phyloP scores from a whole-genome alignment of 2,888 invertebrate species.

The Neelides folsomi region DNA sequence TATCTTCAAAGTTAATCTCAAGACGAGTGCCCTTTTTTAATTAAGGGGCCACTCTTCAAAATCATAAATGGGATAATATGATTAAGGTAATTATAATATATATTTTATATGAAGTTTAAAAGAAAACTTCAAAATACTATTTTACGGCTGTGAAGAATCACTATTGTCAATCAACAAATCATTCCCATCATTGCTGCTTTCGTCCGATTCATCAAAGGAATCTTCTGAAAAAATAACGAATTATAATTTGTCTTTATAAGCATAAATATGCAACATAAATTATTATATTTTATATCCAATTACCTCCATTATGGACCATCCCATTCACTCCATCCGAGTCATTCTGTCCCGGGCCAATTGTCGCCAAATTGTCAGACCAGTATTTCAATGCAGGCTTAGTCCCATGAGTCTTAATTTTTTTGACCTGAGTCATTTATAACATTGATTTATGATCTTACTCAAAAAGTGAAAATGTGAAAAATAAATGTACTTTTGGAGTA shows the following conservation, averaged over 20 bases:
- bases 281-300: no score
- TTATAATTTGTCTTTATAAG: neutral
- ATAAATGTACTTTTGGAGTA: slow-evolving; percentile 36
- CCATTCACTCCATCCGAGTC: slow-evolving; percentile 12
- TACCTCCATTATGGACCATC: slow-evolving; percentile 16
- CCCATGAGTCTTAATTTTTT: slow-evolving; percentile 40
- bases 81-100: no score
- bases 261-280: neutral
- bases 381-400: slow-evolving; percentile 52
- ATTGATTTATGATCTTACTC: neutral
- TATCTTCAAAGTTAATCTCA: no score
- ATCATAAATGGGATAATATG: no score
- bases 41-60: no score
- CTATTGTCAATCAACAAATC: slow-evolving; percentile 33
- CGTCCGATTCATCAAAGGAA: slow-evolving; percentile 33
- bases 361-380: slow-evolving; percentile 59
- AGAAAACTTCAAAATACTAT: neutral
- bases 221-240: slow-evolving; percentile 17
- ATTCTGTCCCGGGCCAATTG: slow-evolving; percentile 38
- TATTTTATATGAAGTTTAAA: no score
- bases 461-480: neutral
- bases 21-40: no score
- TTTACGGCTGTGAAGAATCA: slow-evolving; percentile 32
- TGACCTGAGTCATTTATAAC: slow-evolving; percentile 25
- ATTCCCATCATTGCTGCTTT: slow-evolving; percentile 32